Percentiles rank a stretch among this genome's conserved stretches.
Evolutionary conservation across 2,797 vertebrate species (phyloP).

Genomic region (Helarctos malayanus): DNA sequence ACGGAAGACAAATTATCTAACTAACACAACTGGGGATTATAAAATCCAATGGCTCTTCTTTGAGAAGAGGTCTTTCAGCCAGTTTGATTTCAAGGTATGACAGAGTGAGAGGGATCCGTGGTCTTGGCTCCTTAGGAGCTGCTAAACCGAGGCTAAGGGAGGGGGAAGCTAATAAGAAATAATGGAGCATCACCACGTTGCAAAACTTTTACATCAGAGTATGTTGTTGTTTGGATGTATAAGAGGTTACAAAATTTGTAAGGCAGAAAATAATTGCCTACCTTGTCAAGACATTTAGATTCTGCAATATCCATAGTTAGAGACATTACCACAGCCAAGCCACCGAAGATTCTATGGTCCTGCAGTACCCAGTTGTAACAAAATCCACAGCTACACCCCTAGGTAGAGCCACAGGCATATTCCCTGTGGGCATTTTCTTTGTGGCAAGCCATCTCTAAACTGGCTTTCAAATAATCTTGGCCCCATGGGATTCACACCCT

Average conservation of each 20-base stretch:
- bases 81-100: neutral
- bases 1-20: constrained; percentile 56
- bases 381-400: neutral
- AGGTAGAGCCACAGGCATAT: neutral
- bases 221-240: neutral
- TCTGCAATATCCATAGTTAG: neutral
- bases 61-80: neutral
- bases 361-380: neutral
- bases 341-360: neutral
- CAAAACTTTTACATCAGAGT: neutral
- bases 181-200: neutral
- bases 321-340: neutral
- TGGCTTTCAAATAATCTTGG: neutral
- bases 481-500: neutral
- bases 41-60: neutral
- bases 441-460: neutral
- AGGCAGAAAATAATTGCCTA: neutral
- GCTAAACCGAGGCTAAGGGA: neutral
- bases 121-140: neutral
- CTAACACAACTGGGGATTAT: neutral
- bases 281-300: neutral
- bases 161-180: neutral
- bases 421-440: neutral
- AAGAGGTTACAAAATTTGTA: neutral
- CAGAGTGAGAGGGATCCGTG: neutral